Evolutionary conservation across 2,888 invertebrate genomes (phyloP).

Genomic region (Macropis europaea): DNA sequence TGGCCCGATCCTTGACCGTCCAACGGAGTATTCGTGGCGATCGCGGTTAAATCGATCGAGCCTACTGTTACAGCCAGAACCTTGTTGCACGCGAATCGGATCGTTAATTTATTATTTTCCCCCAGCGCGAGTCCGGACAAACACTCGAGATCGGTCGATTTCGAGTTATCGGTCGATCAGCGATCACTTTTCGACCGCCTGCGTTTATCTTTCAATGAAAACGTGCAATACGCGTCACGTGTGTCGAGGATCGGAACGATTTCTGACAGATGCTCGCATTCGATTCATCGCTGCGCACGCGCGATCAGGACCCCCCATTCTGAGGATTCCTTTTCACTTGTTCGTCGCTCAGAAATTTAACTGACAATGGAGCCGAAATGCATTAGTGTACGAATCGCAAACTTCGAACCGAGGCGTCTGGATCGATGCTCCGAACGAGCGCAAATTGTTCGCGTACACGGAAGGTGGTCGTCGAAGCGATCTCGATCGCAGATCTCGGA

Average conservation of each 20-base stretch:
- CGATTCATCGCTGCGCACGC: slow-evolving; percentile 1
- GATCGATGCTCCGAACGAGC: too few relatives aligned
- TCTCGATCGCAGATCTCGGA: too few relatives aligned
- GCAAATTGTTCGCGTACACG: too few relatives aligned
- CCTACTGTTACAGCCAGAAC: neutral
- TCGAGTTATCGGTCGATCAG: neutral
- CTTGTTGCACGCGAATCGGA: neutral
- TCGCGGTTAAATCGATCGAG: neutral
- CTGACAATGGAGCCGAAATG: too few relatives aligned
- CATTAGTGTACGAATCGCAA: too few relatives aligned
- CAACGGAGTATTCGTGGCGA: neutral
- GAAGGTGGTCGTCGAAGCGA: too few relatives aligned
- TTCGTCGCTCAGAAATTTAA: too few relatives aligned
- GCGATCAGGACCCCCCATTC: too few relatives aligned
- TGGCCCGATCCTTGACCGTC: slow-evolving; percentile 17
- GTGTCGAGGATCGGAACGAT: neutral
- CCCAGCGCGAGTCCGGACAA: neutral
- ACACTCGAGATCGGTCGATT: neutral
- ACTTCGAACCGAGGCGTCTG: too few relatives aligned
- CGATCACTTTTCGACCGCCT: neutral
- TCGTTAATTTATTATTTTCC: neutral
- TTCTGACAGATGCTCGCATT: slow-evolving; percentile 26
- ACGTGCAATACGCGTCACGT: slow-evolving; percentile 3
- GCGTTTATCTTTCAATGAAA: neutral
- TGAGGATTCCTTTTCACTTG: too few relatives aligned